phyloP scores from a whole-genome alignment of 2,888 invertebrate genomes.

The Pachycephus smyrnensis region DNA sequence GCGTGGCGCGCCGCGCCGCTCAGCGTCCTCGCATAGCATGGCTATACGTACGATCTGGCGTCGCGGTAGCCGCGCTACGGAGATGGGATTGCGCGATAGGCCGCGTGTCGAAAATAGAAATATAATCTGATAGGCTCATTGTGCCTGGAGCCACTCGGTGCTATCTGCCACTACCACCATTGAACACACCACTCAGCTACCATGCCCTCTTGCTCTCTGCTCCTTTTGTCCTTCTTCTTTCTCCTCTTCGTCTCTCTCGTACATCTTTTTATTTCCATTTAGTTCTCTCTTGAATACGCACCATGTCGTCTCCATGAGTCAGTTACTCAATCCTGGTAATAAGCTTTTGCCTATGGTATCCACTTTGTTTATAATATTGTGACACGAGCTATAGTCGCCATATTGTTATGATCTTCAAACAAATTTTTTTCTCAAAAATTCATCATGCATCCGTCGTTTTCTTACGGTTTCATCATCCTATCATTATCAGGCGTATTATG shows the following conservation, averaged over 20 bases:
- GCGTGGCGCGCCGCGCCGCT: constrained; percentile 3
- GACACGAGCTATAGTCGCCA: background rate
- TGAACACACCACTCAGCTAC: constrained; percentile 34
- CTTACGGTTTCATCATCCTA: background rate
- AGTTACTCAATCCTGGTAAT: background rate
- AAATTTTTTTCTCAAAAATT: background rate
- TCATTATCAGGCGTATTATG: background rate
- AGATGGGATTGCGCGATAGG: constrained; percentile 65
- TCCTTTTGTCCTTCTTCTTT: constrained; percentile 17
- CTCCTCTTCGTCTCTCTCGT: background rate
- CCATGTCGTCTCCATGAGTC: background rate
- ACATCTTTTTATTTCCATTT: constrained; percentile 2
- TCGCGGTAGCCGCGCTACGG: constrained; percentile 55
- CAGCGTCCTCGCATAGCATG: background rate
- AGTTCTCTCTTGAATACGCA: background rate
- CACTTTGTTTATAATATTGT: background rate
- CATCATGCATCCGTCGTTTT: background rate
- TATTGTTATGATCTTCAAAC: background rate
- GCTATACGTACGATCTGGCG: constrained; percentile 7
- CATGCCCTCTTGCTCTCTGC: constrained; percentile 35
- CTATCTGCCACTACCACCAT: constrained; percentile 58
- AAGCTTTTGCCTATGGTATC: background rate
- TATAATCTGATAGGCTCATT: constrained; percentile 67
- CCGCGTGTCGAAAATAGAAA: constrained; percentile 67
- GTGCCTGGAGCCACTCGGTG: constrained; percentile 61